Conservation (phyloP, 2,888 invertebrate species). For the Eubasilissa splendida region DNA sequence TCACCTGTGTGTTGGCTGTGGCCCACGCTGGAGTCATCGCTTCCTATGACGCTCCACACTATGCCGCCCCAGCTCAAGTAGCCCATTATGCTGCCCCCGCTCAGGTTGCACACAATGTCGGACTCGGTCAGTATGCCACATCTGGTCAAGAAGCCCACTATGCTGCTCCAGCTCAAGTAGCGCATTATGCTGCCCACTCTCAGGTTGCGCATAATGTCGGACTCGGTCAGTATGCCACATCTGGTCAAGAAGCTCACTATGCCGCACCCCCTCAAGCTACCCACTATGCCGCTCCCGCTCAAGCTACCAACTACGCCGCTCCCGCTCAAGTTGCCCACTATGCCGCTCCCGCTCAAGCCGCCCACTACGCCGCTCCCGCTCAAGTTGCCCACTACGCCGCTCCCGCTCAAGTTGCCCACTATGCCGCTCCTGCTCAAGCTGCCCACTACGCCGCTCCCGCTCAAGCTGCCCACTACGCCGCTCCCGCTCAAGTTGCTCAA, state of each 20-base stretch:
- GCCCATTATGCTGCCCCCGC: slow-evolving; percentile 45
- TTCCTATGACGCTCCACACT: slow-evolving; percentile 18
- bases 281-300: slow-evolving; percentile 59
- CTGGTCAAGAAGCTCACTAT: slow-evolving; percentile 37
- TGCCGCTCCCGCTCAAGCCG: slow-evolving; percentile 57
- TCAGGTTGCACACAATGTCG: slow-evolving; percentile 34
- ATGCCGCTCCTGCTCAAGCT: slow-evolving; percentile 41
- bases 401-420: slow-evolving; percentile 46
- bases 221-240: background rate
- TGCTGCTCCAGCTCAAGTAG: slow-evolving; percentile 34
- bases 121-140: slow-evolving; percentile 43
- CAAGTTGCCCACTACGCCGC: slow-evolving; percentile 47
- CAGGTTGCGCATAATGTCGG: background rate
- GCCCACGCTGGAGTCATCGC: slow-evolving; percentile 45
- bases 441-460: slow-evolving; percentile 46
- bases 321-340: background rate
- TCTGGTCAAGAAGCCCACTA: slow-evolving; percentile 8
- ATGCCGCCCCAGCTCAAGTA: slow-evolving; percentile 32
- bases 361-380: slow-evolving; percentile 64
- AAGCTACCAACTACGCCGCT: background rate
- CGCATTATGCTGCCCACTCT: slow-evolving; percentile 42
- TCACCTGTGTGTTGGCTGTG: slow-evolving; percentile 18
- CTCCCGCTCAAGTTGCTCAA: slow-evolving; percentile 27
- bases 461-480: slow-evolving; percentile 47
- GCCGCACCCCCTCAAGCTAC: slow-evolving; percentile 39